Evolutionary conservation across 2,888 invertebrate genomes (phyloP).

Genomic region (Philaethria dido): DNA sequence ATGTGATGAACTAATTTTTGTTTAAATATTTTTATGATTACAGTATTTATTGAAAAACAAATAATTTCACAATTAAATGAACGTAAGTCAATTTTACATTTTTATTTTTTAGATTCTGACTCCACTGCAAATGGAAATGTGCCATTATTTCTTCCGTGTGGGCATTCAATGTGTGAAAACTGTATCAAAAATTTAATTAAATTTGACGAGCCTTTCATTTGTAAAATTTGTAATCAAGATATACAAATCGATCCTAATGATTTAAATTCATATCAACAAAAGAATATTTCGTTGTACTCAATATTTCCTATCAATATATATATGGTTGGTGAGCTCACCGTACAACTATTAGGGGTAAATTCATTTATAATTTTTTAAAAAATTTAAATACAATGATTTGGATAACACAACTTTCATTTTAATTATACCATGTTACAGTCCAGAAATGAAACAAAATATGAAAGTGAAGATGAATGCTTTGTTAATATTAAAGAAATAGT

Average conservation of each 20-base stretch:
- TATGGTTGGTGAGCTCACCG: constrained; percentile 68
- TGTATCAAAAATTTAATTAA: constrained; percentile 78
- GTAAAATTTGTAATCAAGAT: constrained; percentile 73
- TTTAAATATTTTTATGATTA: not conserved
- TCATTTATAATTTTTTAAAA: not conserved
- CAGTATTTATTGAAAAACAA: not conserved
- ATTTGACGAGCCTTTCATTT: constrained; percentile 72
- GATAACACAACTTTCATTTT: not conserved
- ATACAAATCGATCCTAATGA: constrained; percentile 56
- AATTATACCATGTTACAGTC: constrained; percentile 39
- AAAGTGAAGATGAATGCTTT: constrained; percentile 53
- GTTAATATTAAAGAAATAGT: constrained; percentile 63
- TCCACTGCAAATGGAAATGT: constrained; percentile 57
- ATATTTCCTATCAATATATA: constrained; percentile 68
- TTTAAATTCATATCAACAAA: constrained; percentile 49
- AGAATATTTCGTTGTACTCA: constrained; percentile 57
- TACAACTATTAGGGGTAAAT: constrained; percentile 60
- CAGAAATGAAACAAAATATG: constrained; percentile 35
- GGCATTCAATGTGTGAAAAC: constrained; percentile 87
- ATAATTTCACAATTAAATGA: not conserved
- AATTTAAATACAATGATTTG: not conserved
- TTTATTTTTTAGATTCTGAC: constrained; percentile 49
- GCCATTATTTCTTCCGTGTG: constrained; percentile 86
- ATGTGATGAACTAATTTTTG: constrained; percentile 47
- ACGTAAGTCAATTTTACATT: too few species aligned